phyloP scores from a whole-genome alignment of 92 coral and sea anemone genomes.

The Palythoa caribaeorum region DNA sequence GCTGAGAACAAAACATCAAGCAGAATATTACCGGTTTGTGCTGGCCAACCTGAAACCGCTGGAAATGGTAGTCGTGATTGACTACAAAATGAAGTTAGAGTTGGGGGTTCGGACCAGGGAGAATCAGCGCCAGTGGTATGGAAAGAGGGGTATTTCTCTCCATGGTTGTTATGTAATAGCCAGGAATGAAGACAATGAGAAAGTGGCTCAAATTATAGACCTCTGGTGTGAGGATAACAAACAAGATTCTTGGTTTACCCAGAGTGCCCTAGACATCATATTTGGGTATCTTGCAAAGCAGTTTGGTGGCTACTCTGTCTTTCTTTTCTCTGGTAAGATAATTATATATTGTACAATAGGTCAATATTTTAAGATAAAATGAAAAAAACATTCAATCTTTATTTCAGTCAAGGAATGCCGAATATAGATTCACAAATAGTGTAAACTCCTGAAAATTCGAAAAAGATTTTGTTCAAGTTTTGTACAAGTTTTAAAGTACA shows the following conservation, averaged over 20 bases:
- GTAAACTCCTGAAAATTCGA: background rate
- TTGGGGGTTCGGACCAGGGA: slow-evolving; percentile 21
- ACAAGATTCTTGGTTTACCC: slow-evolving; percentile 32
- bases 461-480: background rate
- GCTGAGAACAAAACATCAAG: slow-evolving; percentile 14
- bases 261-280: slow-evolving; percentile 33
- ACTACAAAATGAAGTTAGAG: slow-evolving; percentile 26
- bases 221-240: slow-evolving; percentile 26
- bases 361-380: background rate
- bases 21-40: slow-evolving; percentile 8
- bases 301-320: background rate
- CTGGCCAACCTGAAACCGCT: background rate
- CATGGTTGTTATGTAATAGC: slow-evolving; percentile 15
- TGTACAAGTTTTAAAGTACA: background rate
- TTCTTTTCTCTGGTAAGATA: background rate
- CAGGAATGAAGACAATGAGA: background rate
- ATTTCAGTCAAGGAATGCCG: background rate
- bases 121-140: slow-evolving; percentile 30
- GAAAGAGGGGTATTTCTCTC: slow-evolving; percentile 31
- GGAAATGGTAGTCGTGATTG: slow-evolving; percentile 8
- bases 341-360: background rate
- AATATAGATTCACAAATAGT: background rate
- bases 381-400: background rate
- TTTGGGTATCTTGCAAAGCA: background rate
- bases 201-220: background rate